Conservation (phyloP, 2,797 vertebrate species). For the Cyprinella venusta region DNA sequence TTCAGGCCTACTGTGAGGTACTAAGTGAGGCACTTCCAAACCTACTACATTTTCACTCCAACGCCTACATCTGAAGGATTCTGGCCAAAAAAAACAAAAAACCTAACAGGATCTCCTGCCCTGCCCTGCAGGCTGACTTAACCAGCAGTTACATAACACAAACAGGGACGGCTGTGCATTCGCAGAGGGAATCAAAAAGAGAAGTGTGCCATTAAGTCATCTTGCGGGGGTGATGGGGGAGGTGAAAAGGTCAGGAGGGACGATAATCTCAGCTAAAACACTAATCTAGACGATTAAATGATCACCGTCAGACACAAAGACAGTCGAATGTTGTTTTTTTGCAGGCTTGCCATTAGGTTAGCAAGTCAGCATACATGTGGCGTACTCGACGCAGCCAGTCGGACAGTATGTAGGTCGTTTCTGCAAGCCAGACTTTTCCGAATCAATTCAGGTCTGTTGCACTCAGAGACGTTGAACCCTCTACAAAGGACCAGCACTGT, state of each 20-base stretch:
- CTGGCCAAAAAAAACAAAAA: background rate
- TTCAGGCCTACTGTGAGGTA: background rate
- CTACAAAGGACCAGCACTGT: background rate
- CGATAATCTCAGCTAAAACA: slow-evolving; percentile 20
- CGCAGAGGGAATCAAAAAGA: background rate
- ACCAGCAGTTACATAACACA: slow-evolving; percentile 41
- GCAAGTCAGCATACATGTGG: background rate
- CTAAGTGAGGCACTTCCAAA: background rate
- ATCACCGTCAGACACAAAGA: slow-evolving; percentile 3
- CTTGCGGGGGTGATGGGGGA: background rate
- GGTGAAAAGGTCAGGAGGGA: slow-evolving; percentile 8
- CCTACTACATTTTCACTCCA: background rate
- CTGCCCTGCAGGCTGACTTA: slow-evolving; percentile 31
- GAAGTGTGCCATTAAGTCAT: slow-evolving; percentile 15
- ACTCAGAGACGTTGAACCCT: background rate
- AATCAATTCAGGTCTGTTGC: slow-evolving; percentile 41
- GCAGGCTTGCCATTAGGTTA: background rate
- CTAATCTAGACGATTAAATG: slow-evolving; percentile 9
- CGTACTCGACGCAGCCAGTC: background rate
- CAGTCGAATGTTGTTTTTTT: background rate
- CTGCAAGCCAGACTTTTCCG: slow-evolving; percentile 1
- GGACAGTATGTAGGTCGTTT: background rate
- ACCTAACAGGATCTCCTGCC: slow-evolving; percentile 16
- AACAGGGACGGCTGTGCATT: background rate
- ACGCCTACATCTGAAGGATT: background rate